phyloP scores from a whole-genome alignment of 2,113 vertebrate species.

The Stercorarius parasiticus region DNA sequence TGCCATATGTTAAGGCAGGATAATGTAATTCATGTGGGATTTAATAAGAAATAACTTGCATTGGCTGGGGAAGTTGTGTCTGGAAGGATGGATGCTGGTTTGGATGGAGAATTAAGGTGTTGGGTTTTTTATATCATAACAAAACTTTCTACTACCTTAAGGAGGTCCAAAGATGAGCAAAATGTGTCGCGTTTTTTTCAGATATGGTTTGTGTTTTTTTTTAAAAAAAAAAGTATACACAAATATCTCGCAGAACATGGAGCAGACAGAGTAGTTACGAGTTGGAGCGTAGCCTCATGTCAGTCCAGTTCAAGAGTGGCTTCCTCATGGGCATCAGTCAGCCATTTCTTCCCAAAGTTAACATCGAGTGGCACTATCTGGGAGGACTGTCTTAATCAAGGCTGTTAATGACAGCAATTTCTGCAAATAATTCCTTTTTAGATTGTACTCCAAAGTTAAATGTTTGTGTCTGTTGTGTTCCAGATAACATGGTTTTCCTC shows the following conservation, averaged over 20 bases:
- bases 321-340: not conserved
- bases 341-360: not conserved
- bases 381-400: not conserved
- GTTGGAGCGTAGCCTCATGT: accelerated
- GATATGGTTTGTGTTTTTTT: not conserved
- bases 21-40: not conserved
- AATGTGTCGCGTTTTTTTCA: not conserved
- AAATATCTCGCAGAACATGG: not conserved
- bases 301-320: not conserved
- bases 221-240: not conserved
- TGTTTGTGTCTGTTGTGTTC: not conserved
- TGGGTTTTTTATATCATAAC: not conserved
- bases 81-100: not conserved
- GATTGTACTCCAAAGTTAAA: not conserved
- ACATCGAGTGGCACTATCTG: not conserved
- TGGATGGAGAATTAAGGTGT: not conserved
- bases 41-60: not conserved
- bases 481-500: not conserved
- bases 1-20: not conserved
- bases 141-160: not conserved
- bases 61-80: not conserved
- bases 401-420: not conserved
- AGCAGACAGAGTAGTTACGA: not conserved
- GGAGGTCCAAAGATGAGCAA: not conserved
- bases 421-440: not conserved